phyloP scores from a whole-genome alignment of 2,888 invertebrate species.

The Melitaea athalia region DNA sequence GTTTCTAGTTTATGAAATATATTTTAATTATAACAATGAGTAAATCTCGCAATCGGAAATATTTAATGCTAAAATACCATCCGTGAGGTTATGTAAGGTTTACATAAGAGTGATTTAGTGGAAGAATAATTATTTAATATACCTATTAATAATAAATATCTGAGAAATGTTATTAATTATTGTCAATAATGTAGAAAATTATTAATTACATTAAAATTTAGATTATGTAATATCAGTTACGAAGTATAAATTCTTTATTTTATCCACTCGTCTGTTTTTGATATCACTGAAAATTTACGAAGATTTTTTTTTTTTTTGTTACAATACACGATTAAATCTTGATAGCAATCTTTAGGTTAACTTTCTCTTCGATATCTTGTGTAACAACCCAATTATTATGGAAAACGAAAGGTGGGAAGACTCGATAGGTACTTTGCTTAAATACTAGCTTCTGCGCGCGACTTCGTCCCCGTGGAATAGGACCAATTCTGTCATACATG shows the following conservation, averaged over 20 bases:
- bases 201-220: neutral
- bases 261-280: neutral
- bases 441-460: no score
- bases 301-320: neutral
- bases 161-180: neutral
- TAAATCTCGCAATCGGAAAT: neutral
- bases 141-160: slow-evolving; percentile 20
- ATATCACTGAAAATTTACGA: neutral
- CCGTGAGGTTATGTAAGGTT: slow-evolving; percentile 19
- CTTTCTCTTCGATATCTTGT: neutral
- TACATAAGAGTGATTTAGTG: slow-evolving; percentile 12
- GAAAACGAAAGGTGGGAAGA: neutral
- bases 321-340: neutral
- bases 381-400: neutral
- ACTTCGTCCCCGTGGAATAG: no score
- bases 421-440: no score
- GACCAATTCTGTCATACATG: no score
- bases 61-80: slow-evolving; percentile 9
- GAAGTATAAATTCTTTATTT: neutral
- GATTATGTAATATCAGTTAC: neutral
- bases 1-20: neutral
- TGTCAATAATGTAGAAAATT: neutral
- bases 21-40: neutral
- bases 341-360: neutral
- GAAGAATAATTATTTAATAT: slow-evolving; percentile 14